These are phyloP conservation scores for Halcyon senegalensis DNA, from an alignment of 2,113 vertebrate species.

Conservation along the genomic window DNA sequence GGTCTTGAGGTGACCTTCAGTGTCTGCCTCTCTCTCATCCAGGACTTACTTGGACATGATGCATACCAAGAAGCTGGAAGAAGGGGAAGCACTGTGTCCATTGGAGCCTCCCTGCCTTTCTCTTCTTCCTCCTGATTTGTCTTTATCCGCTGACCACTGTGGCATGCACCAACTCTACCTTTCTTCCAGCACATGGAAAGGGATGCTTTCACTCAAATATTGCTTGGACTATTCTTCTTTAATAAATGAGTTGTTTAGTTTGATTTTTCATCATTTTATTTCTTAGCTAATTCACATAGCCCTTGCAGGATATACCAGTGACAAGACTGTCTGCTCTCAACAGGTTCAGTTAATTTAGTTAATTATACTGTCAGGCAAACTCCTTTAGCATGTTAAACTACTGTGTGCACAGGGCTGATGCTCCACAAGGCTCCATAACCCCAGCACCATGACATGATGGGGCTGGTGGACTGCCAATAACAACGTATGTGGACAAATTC, in stretches of 20 bases:
- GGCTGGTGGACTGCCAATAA: not conserved
- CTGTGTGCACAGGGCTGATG: not conserved
- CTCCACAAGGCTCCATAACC: fast-evolving
- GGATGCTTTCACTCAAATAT: not conserved
- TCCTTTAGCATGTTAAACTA: not conserved
- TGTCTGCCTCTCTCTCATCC: not conserved
- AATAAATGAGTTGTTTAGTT: not conserved
- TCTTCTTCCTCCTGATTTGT: not conserved
- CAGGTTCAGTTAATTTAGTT: not conserved
- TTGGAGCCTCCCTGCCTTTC: not conserved
- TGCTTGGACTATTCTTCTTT: not conserved
- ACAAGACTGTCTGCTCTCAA: not conserved
- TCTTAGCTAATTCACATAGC: not conserved
- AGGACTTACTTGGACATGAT: not conserved
- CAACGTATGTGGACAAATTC: not conserved
- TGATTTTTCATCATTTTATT: not conserved
- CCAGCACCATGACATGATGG: not conserved
- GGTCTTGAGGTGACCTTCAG: not conserved
- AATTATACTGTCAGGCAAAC: not conserved
- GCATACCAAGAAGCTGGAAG: not conserved
- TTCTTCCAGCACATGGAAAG: not conserved
- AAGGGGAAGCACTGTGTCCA: not conserved
- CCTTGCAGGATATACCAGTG: not conserved
- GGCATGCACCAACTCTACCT: not conserved
- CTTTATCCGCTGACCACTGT: not conserved